Base-by-base conservation (phyloP, 2,797 vertebrate genomes). In the Moxostoma hubbsi region DNA sequence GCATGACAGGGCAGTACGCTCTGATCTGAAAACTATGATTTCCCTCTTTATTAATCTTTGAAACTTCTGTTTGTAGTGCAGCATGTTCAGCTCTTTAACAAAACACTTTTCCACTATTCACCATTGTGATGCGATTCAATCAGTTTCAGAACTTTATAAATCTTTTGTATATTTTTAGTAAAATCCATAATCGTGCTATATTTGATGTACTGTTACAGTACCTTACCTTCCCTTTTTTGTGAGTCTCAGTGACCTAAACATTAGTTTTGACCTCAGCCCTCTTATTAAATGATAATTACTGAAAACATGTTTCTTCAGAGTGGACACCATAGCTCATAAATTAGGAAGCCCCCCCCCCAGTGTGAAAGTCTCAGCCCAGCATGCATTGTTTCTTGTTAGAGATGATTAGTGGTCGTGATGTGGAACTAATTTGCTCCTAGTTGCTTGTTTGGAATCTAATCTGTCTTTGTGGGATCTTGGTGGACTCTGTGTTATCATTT, bases 351-450 rank as follows among this genome's bases (percentile, higher is more conserved):
- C 74, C 43, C 45, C 74, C 43, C 75, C 57, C 67, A 50, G 62
- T 51, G 59, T 77, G 51, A 79, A 76, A 73, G 72, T 82, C 68
- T 71, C 62, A n/a, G 57, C 73, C 51, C 54, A 70, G 36, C 10
- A 16, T 49, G 16, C 49, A 69, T 58, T 59, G 49, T 64, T 63
- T 71, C 75, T 66, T 47, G 13, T 72, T 68, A 80, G 79, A 69
- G 73, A 70, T 54, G 73, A 83, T 75, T 70, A 77, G 73, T 59
- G 73, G 57, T 76, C 24, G 46, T 80, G 18, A 73, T 73, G 73
- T 83, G 79, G 70, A 71, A 59, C 69, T 84, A 73, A 83, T 82
- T 78, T 81, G 69, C 73, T 76, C 64, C 64, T 73, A 74, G 73
- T 57, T 70, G 62, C 77, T 83, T 71, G 66, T 73, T 81, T 81